Base-by-base conservation (phyloP, 1,140 invertebrate species). In the Trachymyrmex cornetzi region DNA sequence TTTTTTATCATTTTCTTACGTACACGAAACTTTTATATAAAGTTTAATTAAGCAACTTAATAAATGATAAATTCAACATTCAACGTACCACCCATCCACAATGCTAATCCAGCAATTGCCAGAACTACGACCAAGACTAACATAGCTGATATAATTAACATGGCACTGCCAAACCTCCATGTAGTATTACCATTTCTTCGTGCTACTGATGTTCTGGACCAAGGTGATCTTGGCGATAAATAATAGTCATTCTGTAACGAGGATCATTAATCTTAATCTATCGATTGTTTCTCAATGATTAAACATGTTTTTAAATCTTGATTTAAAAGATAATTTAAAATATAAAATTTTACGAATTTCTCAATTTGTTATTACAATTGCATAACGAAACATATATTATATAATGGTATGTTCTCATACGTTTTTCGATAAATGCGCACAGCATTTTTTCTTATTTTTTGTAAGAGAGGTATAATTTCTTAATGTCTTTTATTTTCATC, bases 61-160 rank as follows among this genome's bases (percentile, higher is more conserved):
- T 84, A 82, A n/a, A 77, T 24, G 1, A 24, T 30, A 34, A 69
- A 24, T 24, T 48, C 24, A 77, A 77, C 16, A n/a, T 61, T 71
- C 16, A 96, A 96, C 88, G 96, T 96, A 96, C 96, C 96, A 90
- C 97, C 97, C 96, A 98, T 97, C 95, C 98, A 98, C 74, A 98
- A 96, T 48, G 97, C 97, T 3, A 98, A 95, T 50, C 97, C 97
- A 2, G 97, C 97, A 27, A 98, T 97, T 2, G 97, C 96, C 66
- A 97, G 94, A 16, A 98, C 97, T 0, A 97, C 97, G 6, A 98
- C 94, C 57, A 97, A 96, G 16, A 97, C 97, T 24, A 98, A 93
- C 85, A 97, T 95, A 1, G 97, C 96, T 2, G 97, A 96, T 48
- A 96, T 96, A 12, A 97, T 96, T 89, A 97, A 93, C 87, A 97